Conservation (phyloP, 2,888 invertebrate genomes). For the Caenorhabditis wallacei region DNA sequence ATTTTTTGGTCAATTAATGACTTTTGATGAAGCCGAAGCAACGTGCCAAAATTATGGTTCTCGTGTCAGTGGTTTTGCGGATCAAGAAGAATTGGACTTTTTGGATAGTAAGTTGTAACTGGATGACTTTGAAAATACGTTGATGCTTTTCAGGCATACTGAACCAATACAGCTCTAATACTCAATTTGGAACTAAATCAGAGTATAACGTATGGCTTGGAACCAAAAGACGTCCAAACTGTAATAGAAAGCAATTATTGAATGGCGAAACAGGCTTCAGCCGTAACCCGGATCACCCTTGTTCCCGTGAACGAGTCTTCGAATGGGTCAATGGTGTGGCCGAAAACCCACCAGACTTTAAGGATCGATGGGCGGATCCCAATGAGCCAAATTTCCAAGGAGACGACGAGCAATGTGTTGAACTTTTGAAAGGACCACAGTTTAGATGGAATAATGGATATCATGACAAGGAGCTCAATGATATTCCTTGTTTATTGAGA, state of each 20-base stretch:
- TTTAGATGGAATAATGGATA: background rate
- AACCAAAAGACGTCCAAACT: background rate
- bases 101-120: slow-evolving; percentile 5
- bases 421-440: background rate
- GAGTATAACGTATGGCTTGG: slow-evolving; percentile 14
- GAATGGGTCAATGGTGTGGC: slow-evolving; percentile 20
- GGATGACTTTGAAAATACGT: too few species aligned
- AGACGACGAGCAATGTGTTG: slow-evolving; percentile 6
- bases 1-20: background rate
- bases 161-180: too few species aligned
- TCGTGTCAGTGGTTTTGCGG: background rate
- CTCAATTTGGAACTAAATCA: background rate
- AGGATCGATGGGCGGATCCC: background rate
- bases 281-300: background rate
- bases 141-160: too few species aligned
- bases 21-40: background rate
- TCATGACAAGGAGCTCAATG: slow-evolving; percentile 1
- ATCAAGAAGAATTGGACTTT: slow-evolving; percentile 4
- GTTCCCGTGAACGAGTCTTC: slow-evolving; percentile 5
- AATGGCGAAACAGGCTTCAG: background rate
- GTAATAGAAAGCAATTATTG: background rate
- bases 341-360: background rate
- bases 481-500: background rate
- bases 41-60: background rate
- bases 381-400: slow-evolving; percentile 1